Conservation (phyloP, 2,797 vertebrate genomes). For the Sylvilagus floridanus region DNA sequence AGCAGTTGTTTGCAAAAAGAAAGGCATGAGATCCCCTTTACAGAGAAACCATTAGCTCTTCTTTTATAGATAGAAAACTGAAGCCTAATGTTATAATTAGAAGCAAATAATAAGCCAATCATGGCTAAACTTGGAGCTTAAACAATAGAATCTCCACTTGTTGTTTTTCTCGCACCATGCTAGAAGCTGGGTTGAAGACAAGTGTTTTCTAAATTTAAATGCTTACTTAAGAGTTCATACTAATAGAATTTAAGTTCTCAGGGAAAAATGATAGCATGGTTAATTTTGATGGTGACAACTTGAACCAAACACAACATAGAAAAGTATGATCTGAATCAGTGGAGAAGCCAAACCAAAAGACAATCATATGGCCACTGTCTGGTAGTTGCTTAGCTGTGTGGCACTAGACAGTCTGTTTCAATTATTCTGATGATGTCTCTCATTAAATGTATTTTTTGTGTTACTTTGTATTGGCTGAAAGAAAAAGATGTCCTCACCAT, state of each 20-base stretch:
- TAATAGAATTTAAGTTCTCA: slow-evolving; percentile 36
- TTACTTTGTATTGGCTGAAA: slow-evolving; percentile 75
- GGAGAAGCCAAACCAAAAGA: slow-evolving; percentile 78
- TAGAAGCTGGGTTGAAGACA: not conserved
- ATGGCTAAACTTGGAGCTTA: not conserved
- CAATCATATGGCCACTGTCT: slow-evolving; percentile 77
- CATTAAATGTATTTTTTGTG: slow-evolving; percentile 60
- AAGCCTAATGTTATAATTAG: not conserved
- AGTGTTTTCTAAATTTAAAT: not conserved
- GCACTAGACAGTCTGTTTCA: slow-evolving; percentile 75
- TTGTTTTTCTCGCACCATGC: not conserved
- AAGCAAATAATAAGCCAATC: not conserved
- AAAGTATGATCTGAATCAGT: slow-evolving; percentile 71
- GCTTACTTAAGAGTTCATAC: not conserved
- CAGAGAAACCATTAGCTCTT: not conserved
- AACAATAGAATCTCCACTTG: not conserved
- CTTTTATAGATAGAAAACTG: not conserved
- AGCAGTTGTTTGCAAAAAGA: not conserved
- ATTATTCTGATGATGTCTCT: slow-evolving; percentile 74
- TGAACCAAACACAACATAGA: slow-evolving; percentile 64
- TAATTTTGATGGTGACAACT: slow-evolving; percentile 37
- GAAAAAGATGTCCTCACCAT: not conserved
- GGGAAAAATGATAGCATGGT: not conserved
- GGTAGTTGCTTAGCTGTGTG: slow-evolving; percentile 75
- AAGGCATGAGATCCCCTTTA: not conserved